Percentiles rank a stretch among this genome's conserved stretches.
phyloP scores from a whole-genome alignment of 2,113 vertebrate genomes.

The Mohoua ochrocephala region DNA sequence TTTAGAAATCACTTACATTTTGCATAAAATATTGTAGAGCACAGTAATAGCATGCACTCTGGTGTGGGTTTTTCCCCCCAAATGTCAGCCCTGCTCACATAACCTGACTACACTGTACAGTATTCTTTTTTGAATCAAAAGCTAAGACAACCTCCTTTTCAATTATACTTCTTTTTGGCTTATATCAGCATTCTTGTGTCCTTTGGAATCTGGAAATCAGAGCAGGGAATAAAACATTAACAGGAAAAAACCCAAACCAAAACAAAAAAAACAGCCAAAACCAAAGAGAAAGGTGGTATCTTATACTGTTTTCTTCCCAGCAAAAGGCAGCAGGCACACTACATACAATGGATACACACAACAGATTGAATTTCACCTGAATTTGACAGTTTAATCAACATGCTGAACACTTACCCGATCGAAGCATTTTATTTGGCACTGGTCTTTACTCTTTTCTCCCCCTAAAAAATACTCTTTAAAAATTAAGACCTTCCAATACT shows the following conservation, averaged over 20 bases:
- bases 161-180: background rate
- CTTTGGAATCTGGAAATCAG: background rate
- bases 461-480: background rate
- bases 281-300: background rate
- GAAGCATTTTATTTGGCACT: background rate
- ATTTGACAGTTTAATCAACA: background rate
- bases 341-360: background rate
- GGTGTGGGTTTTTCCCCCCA: fast-evolving
- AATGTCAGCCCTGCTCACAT: background rate
- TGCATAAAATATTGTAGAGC: background rate
- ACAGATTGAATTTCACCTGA: background rate
- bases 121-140: background rate
- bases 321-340: background rate
- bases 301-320: background rate
- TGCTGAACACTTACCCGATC: background rate
- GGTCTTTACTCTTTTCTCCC: background rate
- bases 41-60: background rate
- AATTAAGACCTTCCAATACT: background rate
- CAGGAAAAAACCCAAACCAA: background rate
- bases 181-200: background rate
- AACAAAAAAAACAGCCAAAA: background rate
- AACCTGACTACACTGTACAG: background rate
- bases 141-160: background rate
- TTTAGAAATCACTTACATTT: background rate
- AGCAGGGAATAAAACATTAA: background rate